Base-by-base conservation (phyloP, 2,797 vertebrate genomes). In the Myotis pilosus region DNA sequence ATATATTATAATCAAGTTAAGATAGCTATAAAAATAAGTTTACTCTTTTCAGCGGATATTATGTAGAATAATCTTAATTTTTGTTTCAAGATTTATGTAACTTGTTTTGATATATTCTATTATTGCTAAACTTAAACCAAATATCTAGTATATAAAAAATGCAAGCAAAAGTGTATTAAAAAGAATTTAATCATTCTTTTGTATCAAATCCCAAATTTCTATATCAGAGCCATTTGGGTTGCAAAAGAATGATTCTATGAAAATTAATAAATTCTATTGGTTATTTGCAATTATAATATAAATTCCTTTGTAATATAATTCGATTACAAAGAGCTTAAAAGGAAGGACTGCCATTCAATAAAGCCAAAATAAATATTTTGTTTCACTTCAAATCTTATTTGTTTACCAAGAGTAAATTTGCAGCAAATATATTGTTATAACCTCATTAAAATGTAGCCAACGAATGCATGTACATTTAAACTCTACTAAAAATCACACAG, bases 141-240 rank as follows among this genome's bases (percentile, higher is more conserved):
- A 93, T 92, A 98, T 94, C 95, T 98, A 98, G 96, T 97, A 98
- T 41, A 44, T 95, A 98, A 98, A 98, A 97, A 98, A 97, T 95
- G 96, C 53, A 60, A 94, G 49, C 95, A 94, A 90, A 95, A 80
- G 81, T 95, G 62, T 95, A 95, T 75, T 93, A 95, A 96, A 95
- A 85, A 1, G 0, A 89, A 68, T 38, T 89, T 71, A 89, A 96
- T 96, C 94, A 84, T 82, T 96, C 19, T 30, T 87, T 89, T 88
- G 6, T 89, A 96, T 87, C 95, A 96, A 92, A 92, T 9, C 4
- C 30, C 13, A 96, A 87, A 86, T 79, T 85, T 19, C 16, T 79
- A 22, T 9, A 96, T 76, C 38, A 94, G 49, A 89, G 94, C 8
- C 36, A 94, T 64, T 85, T n/a, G 0, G 41, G 72, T 94, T 57